Evolutionary conservation across 2,888 invertebrate species (phyloP), one percentile per base, ranked within the genome.

Genomic region (Maniola hyperantus): DNA sequence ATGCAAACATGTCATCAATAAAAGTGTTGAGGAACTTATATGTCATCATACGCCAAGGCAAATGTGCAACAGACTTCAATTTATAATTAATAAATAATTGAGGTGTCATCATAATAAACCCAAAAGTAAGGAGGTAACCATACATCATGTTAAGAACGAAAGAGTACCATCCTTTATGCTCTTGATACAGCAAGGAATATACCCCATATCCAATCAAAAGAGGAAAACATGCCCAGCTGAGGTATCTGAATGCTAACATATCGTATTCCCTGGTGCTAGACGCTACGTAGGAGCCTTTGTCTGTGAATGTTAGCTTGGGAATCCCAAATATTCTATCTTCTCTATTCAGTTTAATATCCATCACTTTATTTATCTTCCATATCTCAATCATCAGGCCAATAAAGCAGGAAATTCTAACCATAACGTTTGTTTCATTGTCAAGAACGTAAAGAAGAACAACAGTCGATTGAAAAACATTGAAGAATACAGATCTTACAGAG

Each of bases 91-190:
- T 99, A 84, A 99, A 99, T 71, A 99, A 92, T 88, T 99, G 99
- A 6, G 99, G 99, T n/a, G 99, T 99, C 99, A 99, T 99, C 97
- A 99, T 98, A 67, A 99, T 99, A 85, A 99, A 99, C 70, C 99
- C 99, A 86, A 99, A 99, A 1, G 99, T 99, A 68, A 99, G 93
- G 67, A 99, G 93, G 88, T 99, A 99, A 64, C 99, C 99, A 88
- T 99, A 99, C 70, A 99, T 94, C 97, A 99, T 97, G 82, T 96
- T 97, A 39, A 99, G 94, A 46, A 99, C 94, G 93, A 98, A 99
- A 11, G 99, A 99, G 86, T 99, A 99, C 99, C 99, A 99, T 75
- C 99, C 99, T 85, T 97, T 98, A 88, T 99, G 99, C 85, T 99
- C 99, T 74, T 97, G 94, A 88, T 99, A 99, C 66, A 99, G 88